phyloP scores from a whole-genome alignment of 2,888 invertebrate genomes.

The Ophion obscuratus region DNA sequence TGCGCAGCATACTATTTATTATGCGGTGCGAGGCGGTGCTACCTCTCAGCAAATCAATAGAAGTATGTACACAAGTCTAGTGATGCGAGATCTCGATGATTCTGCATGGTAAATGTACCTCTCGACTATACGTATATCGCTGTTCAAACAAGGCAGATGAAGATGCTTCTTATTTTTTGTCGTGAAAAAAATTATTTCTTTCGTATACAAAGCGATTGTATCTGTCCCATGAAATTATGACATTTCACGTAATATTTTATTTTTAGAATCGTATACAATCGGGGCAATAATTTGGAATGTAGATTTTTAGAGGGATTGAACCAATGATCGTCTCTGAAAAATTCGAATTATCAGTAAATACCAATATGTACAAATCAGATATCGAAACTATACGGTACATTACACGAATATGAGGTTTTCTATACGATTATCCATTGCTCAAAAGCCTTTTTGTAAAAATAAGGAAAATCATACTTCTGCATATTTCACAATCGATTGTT shows the following conservation, averaged over 20 bases:
- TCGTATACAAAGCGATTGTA: background rate
- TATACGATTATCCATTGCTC: background rate
- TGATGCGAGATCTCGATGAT: slow-evolving; percentile 9
- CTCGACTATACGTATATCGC: background rate
- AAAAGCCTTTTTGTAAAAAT: no score
- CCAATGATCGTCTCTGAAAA: background rate
- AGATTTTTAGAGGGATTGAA: background rate
- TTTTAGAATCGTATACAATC: slow-evolving; percentile 33
- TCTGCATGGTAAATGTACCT: background rate
- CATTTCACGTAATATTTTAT: no score
- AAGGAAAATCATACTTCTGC: no score
- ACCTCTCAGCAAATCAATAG: slow-evolving; percentile 57
- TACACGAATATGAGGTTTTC: background rate
- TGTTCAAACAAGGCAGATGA: background rate
- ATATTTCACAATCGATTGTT: no score
- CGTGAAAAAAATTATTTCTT: background rate
- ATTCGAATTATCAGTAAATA: slow-evolving; percentile 6
- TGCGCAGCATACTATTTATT: slow-evolving; percentile 35
- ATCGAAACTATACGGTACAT: background rate
- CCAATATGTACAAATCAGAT: slow-evolving; percentile 13
- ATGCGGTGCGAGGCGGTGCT: slow-evolving; percentile 62
- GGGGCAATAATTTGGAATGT: slow-evolving; percentile 10
- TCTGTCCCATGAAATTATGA: no score
- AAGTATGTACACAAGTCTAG: slow-evolving; percentile 36
- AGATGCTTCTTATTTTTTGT: no score